Base-by-base conservation (phyloP, 2,797 vertebrate genomes). In the Neoniphon sammara region DNA sequence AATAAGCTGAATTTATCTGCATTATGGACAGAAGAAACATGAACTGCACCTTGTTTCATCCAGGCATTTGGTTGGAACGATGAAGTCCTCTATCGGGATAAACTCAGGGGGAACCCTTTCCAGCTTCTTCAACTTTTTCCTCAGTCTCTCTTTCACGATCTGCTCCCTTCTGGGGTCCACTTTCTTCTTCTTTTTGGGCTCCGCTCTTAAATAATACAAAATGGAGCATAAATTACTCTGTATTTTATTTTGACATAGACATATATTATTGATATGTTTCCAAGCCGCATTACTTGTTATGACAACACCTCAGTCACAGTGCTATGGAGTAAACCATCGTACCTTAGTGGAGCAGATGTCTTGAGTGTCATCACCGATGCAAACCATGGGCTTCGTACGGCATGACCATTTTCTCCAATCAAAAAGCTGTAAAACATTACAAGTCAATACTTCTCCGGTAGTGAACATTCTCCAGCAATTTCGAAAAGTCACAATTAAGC, bases 121-220 rank as follows among this genome's bases (percentile, higher is more conserved):
- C 84, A 99, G 20, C 81, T 92, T 96, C 73, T 91, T 97, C 46
- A 99, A 83, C 82, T 84, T 99, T 81, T 95, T 99, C 87, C 85
- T 98, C 90, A 99, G 75, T 6, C 97, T 95, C 0, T 99, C 97
- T 82, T 83, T 97, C 7, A 78, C 21, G n/a, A 95, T 66, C 56
- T 90, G 91, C 2, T 98, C 97, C 78, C 93, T 94, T 76, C 30
- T 96, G 7, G 96, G 94, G 79, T 99, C 96, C 2, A 95, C 90
- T 63, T 94, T 99, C 88, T 99, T 99, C 85, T 97, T 99, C 89
- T 96, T 99, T 78, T 86, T 95, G 0, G 96, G 97, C 79, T 98
- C 97, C 46, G 94, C 95, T 90, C 98, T 99, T 64, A 39, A 34
- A 25, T 54, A 74, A 76, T 7, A 82, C 21, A 86, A 81, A 77